Percentiles rank a stretch among this genome's conserved stretches.
phyloP scores from a whole-genome alignment of 2,888 invertebrate genomes.

The Apocheima hispidaria region DNA sequence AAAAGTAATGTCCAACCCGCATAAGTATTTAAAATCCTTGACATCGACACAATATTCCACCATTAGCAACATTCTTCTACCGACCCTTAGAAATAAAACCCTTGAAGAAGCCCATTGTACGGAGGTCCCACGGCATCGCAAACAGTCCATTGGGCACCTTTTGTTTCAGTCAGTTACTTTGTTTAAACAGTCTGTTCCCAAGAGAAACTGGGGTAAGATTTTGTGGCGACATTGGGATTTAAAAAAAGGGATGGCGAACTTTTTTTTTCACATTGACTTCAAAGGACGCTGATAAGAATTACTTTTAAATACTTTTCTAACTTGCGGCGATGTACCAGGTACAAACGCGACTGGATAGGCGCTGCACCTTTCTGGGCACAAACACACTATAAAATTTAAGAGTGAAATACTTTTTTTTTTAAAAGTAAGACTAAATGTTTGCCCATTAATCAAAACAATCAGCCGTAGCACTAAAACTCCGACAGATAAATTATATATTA shows the following conservation, averaged over 20 bases:
- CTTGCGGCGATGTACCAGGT: too few species aligned
- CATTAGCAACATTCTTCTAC: not conserved
- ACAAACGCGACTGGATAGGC: too few species aligned
- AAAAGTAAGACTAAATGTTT: too few species aligned
- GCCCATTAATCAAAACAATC: too few species aligned
- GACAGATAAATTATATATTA: too few species aligned
- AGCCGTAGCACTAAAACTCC: too few species aligned
- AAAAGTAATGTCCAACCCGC: not conserved
- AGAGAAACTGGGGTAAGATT: slow-evolving; percentile 53
- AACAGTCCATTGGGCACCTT: slow-evolving; percentile 70
- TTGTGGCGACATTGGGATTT: slow-evolving; percentile 11
- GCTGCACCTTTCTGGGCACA: too few species aligned
- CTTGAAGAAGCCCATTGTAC: slow-evolving; percentile 69
- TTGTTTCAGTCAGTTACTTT: slow-evolving; percentile 65
- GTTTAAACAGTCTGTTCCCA: slow-evolving; percentile 76
- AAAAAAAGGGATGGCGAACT: not conserved
- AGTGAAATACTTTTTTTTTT: too few species aligned
- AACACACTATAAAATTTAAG: too few species aligned
- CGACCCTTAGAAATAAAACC: slow-evolving; percentile 12
- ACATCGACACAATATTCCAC: not conserved
- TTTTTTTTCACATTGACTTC: too few species aligned
- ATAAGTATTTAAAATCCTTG: not conserved
- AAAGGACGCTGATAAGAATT: too few species aligned
- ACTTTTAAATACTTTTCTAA: too few species aligned
- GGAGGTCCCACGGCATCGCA: slow-evolving; percentile 72